Evolutionary conservation across 2,888 invertebrate genomes (phyloP).

Genomic region (Nemapogon koenigi): DNA sequence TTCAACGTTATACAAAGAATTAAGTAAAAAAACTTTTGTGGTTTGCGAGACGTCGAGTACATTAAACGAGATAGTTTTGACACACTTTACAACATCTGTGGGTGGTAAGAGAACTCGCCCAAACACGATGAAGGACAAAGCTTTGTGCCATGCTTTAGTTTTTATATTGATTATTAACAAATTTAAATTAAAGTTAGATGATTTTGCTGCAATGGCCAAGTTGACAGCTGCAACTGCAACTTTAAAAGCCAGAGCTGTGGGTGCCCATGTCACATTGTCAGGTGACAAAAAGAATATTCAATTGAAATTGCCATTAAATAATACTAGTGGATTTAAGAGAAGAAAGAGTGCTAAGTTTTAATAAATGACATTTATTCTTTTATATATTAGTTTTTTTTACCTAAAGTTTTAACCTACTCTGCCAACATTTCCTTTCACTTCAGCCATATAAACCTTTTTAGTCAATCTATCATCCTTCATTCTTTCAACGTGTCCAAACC

Average conservation of each 20-base stretch:
- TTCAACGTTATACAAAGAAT: slow-evolving; percentile 24
- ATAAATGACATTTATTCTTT: too few relatives aligned
- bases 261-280: slow-evolving; percentile 27
- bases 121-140: slow-evolving; percentile 37
- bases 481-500: too few relatives aligned
- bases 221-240: slow-evolving; percentile 27
- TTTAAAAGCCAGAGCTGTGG: slow-evolving; percentile 33
- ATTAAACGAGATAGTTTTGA: slow-evolving; percentile 33
- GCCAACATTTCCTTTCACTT: too few relatives aligned
- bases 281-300: slow-evolving; percentile 32
- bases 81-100: slow-evolving; percentile 27
- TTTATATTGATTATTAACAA: slow-evolving; percentile 39
- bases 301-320: slow-evolving; percentile 35
- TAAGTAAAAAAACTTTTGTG: slow-evolving; percentile 30
- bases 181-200: slow-evolving; percentile 34
- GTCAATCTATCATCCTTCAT: too few relatives aligned
- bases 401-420: too few relatives aligned
- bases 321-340: slow-evolving; percentile 21
- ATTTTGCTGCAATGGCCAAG: slow-evolving; percentile 31
- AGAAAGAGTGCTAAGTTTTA: slow-evolving; percentile 37
- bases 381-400: not conserved
- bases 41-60: slow-evolving; percentile 32
- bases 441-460: too few relatives aligned
- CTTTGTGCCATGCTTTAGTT: slow-evolving; percentile 41
- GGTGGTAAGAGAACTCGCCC: slow-evolving; percentile 31